Conservation (phyloP, 2,797 vertebrate species). For the Tangara arthus region DNA sequence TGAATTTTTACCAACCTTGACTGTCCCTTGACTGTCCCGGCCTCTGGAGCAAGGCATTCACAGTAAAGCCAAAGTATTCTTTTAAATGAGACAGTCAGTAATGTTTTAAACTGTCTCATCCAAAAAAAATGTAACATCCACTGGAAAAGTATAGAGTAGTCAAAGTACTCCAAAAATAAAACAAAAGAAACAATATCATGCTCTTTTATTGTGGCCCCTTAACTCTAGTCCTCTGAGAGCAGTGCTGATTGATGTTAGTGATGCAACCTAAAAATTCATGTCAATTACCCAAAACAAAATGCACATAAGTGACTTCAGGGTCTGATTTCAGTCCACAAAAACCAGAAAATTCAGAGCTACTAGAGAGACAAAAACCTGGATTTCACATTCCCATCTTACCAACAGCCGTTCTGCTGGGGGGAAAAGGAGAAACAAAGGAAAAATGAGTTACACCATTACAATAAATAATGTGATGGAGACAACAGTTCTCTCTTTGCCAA, state of each 20-base stretch:
- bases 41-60: slow-evolving; percentile 32
- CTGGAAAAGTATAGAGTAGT: slow-evolving; percentile 60
- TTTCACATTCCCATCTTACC: slow-evolving; percentile 48
- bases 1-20: slow-evolving; percentile 50
- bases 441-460: not conserved
- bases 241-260: slow-evolving; percentile 39
- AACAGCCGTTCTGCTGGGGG: slow-evolving; percentile 1
- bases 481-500: not conserved
- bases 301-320: slow-evolving; percentile 39
- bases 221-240: slow-evolving; percentile 49
- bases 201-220: slow-evolving; percentile 57
- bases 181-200: slow-evolving; percentile 47
- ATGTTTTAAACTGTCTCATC: slow-evolving; percentile 57
- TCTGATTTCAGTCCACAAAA: slow-evolving; percentile 69
- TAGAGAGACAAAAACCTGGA: slow-evolving; percentile 37
- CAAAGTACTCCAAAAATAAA: slow-evolving; percentile 61
- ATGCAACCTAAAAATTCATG: slow-evolving; percentile 65
- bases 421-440: slow-evolving; percentile 18
- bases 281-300: slow-evolving; percentile 66
- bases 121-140: slow-evolving; percentile 54
- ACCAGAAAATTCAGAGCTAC: slow-evolving; percentile 58
- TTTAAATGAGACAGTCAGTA: slow-evolving; percentile 42
- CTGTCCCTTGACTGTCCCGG: slow-evolving; percentile 49
- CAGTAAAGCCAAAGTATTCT: slow-evolving; percentile 35
- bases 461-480: slow-evolving; percentile 25